A percentile compares a stretch with the other conserved stretches of the same genome.
phyloP scores from a whole-genome alignment of 2,888 invertebrate genomes.

The Stenoptilia bipunctidactyla region DNA sequence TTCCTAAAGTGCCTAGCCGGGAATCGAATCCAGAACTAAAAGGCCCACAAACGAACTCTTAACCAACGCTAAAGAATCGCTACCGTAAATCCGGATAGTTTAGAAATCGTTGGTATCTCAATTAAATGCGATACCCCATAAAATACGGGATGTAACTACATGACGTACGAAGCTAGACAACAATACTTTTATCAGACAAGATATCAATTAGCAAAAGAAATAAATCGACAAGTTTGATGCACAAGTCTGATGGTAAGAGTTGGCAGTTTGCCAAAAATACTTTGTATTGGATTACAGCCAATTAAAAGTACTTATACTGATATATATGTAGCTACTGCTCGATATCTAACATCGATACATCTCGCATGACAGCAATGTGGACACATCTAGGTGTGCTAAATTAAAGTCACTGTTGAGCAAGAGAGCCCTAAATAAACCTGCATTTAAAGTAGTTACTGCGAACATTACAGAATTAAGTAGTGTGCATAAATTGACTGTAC shows the following conservation, averaged over 20 bases:
- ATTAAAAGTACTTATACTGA: constrained; percentile 58
- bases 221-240: constrained; percentile 64
- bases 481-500: too few relatives aligned
- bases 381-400: constrained; percentile 47
- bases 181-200: constrained; percentile 18
- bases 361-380: constrained; percentile 49
- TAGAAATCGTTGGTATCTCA: too few relatives aligned
- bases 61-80: too few relatives aligned
- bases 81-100: too few relatives aligned
- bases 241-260: constrained; percentile 55
- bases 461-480: background rate
- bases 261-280: constrained; percentile 59
- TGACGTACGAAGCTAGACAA: constrained; percentile 3
- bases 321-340: constrained; percentile 24
- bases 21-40: too few relatives aligned
- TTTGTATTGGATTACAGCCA: constrained; percentile 69
- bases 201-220: constrained; percentile 47
- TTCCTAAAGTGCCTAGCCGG: too few relatives aligned
- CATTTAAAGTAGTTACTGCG: background rate
- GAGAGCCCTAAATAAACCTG: constrained; percentile 4
- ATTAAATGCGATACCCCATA: too few relatives aligned
- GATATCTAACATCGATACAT: constrained; percentile 42
- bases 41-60: too few relatives aligned
- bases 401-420: constrained; percentile 38
- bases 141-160: too few relatives aligned